Base-by-base conservation (phyloP, 1,140 invertebrate species). In the Copidosoma floridanum region DNA sequence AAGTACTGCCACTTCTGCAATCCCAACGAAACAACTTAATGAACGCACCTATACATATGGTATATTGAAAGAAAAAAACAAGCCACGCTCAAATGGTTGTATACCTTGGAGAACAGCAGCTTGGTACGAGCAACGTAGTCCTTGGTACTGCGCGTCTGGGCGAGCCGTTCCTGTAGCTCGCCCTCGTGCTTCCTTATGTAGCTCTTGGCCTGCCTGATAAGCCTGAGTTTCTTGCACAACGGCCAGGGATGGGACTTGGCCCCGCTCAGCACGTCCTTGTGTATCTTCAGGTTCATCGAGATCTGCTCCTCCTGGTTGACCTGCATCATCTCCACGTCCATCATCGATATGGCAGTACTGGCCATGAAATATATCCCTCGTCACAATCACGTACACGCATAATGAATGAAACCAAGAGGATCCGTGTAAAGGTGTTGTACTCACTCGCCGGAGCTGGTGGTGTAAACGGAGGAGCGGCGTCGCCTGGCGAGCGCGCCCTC, bases 101-200 rank as follows among this genome's bases (percentile, higher is more conserved):
- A n/a, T n/a, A 93, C 91, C 73, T 89, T 87, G 44, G 85, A 83
- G 29, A 91, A 71, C 51, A 90, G 76, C 66, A 94, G 88, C 67
- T 90, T 91, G 75, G 89, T 88, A 66, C 90, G 82, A 20, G 91
- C 90, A 59, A 94, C 84, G 59, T 92, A 88, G 74, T 96, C 93
- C 67, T 86, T 86, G 0, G 93, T 94, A 67, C 85, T 92, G 77
- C 83, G 88, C 61, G 85, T 91, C 75, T 94, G 90, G n/a, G 94
- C 93, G 50, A 97, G 82, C 64, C 93, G 80, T 72, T 95, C 91
- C 69, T 95, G 93, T 38, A 97, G 80, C 64, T 88, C 90, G 1
- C 93, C 94, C 76, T 97, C 93, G 72, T 96, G 93, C 55, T 87
- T 85, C 70, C 90, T 88, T 16, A 97, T 88, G 73, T 94, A 97